These are phyloP conservation scores for Palythoa caribaeorum DNA, from an alignment of 92 coral and sea anemone genomes.

Conservation along the genomic window DNA sequence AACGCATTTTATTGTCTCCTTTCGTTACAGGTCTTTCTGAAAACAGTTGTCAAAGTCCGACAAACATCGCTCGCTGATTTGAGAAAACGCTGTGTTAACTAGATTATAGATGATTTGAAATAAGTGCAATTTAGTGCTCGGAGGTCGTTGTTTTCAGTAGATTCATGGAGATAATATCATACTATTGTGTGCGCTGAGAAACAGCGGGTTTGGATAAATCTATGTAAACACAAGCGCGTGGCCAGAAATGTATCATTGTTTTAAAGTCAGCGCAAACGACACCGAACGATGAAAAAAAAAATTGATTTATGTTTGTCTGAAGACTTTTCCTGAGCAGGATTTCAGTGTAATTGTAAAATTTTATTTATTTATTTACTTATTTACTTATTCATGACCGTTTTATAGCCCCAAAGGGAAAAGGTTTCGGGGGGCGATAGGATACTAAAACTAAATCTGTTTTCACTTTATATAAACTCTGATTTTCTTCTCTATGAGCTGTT, in stretches of 20 bases:
- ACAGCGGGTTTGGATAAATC: slow-evolving; percentile 40
- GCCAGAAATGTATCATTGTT: slow-evolving; percentile 59
- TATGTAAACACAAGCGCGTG: slow-evolving; percentile 88
- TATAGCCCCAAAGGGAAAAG: no score
- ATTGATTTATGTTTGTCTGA: neutral
- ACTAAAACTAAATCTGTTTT: neutral
- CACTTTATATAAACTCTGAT: neutral
- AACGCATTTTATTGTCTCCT: slow-evolving; percentile 57
- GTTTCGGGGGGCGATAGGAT: no score
- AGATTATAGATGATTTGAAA: slow-evolving; percentile 79
- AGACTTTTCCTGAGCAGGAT: slow-evolving; percentile 6
- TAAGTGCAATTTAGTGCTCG: slow-evolving; percentile 65
- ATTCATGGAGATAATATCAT: slow-evolving; percentile 77
- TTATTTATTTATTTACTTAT: neutral
- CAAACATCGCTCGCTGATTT: neutral
- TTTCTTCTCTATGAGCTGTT: neutral
- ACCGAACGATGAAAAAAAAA: slow-evolving; percentile 11
- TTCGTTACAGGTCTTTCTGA: slow-evolving; percentile 23
- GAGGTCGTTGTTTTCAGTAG: slow-evolving; percentile 71
- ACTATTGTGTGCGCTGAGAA: slow-evolving; percentile 62
- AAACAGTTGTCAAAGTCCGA: neutral
- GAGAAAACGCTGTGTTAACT: slow-evolving; percentile 76
- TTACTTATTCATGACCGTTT: no score
- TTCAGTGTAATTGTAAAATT: slow-evolving; percentile 23
- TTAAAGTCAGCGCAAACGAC: slow-evolving; percentile 7